Evolutionary conservation across 1,140 invertebrate species (phyloP).

Genomic region (Drosophila quadrilineata): DNA sequence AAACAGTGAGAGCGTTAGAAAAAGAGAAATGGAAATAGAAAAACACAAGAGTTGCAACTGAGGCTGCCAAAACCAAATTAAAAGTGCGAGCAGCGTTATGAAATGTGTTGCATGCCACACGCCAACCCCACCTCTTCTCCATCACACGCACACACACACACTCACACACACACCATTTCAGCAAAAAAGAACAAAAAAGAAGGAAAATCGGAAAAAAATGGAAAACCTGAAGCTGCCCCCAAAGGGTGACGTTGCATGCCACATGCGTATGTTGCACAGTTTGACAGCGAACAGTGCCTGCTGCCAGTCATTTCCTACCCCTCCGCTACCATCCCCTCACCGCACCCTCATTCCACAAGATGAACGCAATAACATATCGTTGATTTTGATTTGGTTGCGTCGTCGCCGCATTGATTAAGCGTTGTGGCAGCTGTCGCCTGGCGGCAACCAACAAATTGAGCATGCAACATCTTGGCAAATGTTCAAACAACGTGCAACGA

Average conservation of each 20-base stretch:
- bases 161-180: neutral
- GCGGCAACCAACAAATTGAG: constrained; percentile 40
- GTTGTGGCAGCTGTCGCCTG: constrained; percentile 54
- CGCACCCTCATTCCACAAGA: too few species aligned
- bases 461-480: constrained; percentile 35
- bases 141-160: neutral
- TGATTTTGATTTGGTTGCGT: constrained; percentile 71
- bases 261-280: constrained; percentile 63
- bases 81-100: constrained; percentile 59
- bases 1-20: neutral
- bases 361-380: too few species aligned
- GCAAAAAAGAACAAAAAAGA: too few species aligned
- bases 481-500: constrained; percentile 6
- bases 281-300: too few species aligned
- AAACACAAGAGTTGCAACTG: constrained; percentile 7
- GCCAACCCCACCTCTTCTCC: constrained; percentile 2
- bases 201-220: too few species aligned
- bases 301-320: too few species aligned
- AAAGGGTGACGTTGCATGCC: neutral
- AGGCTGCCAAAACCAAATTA: constrained; percentile 56
- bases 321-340: too few species aligned
- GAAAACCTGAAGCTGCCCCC: neutral
- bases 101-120: constrained; percentile 39
- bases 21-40: constrained; percentile 5
- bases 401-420: constrained; percentile 71